Evolutionary conservation across 2,888 invertebrate genomes (phyloP).

Genomic region (Digitonthophagus gazella): DNA sequence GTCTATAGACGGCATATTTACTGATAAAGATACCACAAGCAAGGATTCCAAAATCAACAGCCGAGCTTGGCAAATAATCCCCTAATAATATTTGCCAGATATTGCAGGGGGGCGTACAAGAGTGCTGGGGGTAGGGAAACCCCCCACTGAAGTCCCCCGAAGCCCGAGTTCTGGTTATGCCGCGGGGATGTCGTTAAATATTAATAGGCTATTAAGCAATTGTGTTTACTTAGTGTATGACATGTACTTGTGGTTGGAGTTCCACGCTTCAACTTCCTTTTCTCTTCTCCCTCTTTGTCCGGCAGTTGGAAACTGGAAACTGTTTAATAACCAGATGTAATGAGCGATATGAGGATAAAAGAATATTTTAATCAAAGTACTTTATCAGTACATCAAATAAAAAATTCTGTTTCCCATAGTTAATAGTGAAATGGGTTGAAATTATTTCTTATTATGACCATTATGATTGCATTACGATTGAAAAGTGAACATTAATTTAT

Average conservation of each 20-base stretch:
- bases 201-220: constrained; percentile 17
- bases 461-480: too few relatives aligned
- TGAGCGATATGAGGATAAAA: too few relatives aligned
- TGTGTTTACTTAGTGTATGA: constrained; percentile 16
- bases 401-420: too few relatives aligned
- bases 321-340: too few relatives aligned
- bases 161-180: not conserved
- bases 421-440: too few relatives aligned
- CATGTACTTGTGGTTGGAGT: not conserved
- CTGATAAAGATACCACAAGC: not conserved
- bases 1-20: not conserved
- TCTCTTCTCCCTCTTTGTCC: not conserved
- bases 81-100: constrained; percentile 4
- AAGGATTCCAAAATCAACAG: not conserved
- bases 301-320: too few relatives aligned
- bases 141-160: not conserved
- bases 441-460: too few relatives aligned
- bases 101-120: not conserved
- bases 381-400: too few relatives aligned
- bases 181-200: constrained; percentile 6
- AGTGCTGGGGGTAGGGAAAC: not conserved
- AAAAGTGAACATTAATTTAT: too few relatives aligned
- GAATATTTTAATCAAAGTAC: too few relatives aligned
- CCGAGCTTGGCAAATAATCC: constrained; percentile 6
- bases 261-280: not conserved